These are phyloP conservation scores for Cephus cinctus DNA, from an alignment of 1,140 invertebrate genomes.

Conservation along the genomic window DNA sequence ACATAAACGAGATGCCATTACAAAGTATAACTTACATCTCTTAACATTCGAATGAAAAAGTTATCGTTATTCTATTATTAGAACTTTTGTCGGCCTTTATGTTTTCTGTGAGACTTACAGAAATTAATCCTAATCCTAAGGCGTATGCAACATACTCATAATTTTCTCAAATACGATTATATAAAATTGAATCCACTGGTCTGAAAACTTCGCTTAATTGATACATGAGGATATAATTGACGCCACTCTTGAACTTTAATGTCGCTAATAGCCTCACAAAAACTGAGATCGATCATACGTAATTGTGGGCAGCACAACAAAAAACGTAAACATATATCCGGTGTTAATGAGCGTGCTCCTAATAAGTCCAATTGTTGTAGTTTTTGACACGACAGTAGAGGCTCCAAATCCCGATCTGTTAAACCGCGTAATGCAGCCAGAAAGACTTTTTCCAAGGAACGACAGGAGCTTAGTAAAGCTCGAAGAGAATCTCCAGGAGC, in stretches of 20 bases:
- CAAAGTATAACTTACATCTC: too few relatives aligned
- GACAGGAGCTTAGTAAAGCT: conserved; percentile 59
- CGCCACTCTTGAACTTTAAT: conserved; percentile 66
- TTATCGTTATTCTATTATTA: too few relatives aligned
- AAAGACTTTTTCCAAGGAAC: conserved; percentile 72
- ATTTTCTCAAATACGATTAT: conserved; percentile 2
- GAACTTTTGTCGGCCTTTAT: too few relatives aligned
- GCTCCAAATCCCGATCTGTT: conserved; percentile 72
- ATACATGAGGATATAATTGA: conserved; percentile 61
- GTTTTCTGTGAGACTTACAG: too few relatives aligned
- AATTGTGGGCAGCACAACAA: conserved; percentile 61
- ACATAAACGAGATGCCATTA: too few relatives aligned
- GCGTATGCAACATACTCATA: background rate
- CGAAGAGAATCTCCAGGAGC: conserved; percentile 55
- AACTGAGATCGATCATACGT: conserved; percentile 80
- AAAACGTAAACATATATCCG: conserved; percentile 66
- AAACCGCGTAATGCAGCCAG: conserved; percentile 75
- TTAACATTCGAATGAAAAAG: too few relatives aligned
- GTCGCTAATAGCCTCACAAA: conserved; percentile 76
- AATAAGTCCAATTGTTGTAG: conserved; percentile 81
- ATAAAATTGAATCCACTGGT: conserved; percentile 25
- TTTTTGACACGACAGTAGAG: conserved; percentile 64
- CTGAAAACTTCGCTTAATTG: conserved; percentile 61
- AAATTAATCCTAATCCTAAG: too few relatives aligned
- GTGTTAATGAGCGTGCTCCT: conserved; percentile 73